Evolutionary conservation across 2,113 vertebrate species (phyloP).

Genomic region (Paedocypris sp.): DNA sequence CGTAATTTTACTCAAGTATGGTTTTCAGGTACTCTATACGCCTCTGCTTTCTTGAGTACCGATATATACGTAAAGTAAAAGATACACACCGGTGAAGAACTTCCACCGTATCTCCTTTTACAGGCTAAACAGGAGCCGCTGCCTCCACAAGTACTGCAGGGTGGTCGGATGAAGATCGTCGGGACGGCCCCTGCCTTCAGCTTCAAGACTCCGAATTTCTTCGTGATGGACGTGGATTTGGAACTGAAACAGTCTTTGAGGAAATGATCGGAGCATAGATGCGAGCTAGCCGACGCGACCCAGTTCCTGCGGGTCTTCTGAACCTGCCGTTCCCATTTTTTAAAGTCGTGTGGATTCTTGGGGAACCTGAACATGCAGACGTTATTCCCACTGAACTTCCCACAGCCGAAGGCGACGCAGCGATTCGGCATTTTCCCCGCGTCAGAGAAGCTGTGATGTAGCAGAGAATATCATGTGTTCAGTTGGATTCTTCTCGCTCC

Average conservation of each 20-base stretch:
- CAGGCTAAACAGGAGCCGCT: conserved; percentile 36
- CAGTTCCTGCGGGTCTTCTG: conserved; percentile 53
- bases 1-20: no score
- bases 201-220: conserved; percentile 32
- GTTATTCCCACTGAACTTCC: conserved; percentile 51
- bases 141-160: conserved; percentile 46
- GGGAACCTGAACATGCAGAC: conserved; percentile 59
- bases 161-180: conserved; percentile 54
- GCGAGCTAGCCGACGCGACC: conserved; percentile 46
- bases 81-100: conserved; percentile 34
- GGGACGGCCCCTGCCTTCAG: conserved; percentile 55
- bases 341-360: conserved; percentile 51
- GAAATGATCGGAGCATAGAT: conserved; percentile 65
- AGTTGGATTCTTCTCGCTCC: no score
- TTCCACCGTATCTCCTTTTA: background rate
- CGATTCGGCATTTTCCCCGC: conserved; percentile 56
- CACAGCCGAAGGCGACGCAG: conserved; percentile 61
- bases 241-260: conserved; percentile 59
- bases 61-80: no score
- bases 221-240: conserved; percentile 22
- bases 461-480: no score
- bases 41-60: no score
- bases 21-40: no score
- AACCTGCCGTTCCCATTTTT: conserved; percentile 65
- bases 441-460: no score